Conservation (phyloP, 1,140 invertebrate species). For the Hycleus cichorii region DNA sequence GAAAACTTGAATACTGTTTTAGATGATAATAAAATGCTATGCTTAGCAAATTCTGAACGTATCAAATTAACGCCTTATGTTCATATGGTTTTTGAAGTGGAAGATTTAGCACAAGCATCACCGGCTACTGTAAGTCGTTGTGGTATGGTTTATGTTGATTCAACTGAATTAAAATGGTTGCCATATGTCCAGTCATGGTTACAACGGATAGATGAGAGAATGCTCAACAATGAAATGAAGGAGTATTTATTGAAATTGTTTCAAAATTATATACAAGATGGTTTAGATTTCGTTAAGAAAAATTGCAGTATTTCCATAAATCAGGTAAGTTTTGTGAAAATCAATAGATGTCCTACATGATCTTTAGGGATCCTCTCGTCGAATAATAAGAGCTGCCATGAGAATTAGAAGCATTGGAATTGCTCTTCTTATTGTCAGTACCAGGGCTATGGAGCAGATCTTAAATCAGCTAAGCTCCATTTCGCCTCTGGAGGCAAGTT, state of each 20-base stretch:
- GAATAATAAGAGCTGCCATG: no score
- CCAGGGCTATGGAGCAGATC: no score
- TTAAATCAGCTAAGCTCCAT: no score
- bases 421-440: no score
- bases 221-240: constrained; percentile 48
- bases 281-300: constrained; percentile 57
- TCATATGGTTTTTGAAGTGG: constrained; percentile 84
- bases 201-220: constrained; percentile 47
- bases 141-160: constrained; percentile 89
- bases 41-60: constrained; percentile 78
- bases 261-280: constrained; percentile 53
- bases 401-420: no score
- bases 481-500: no score
- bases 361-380: no score
- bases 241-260: constrained; percentile 56
- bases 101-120: constrained; percentile 76
- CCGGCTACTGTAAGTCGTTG: constrained; percentile 81
- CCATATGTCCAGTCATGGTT: constrained; percentile 78
- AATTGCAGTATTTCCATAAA: constrained; percentile 56
- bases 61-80: constrained; percentile 79
- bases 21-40: constrained; percentile 92
- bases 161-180: constrained; percentile 68
- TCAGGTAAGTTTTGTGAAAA: constrained; percentile 32
- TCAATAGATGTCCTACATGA: neutral
- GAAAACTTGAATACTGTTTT: constrained; percentile 92